Evolutionary conservation across 2,113 vertebrate species (phyloP), one percentile per base, ranked within the genome.

Genomic region (Pedetes capensis): DNA sequence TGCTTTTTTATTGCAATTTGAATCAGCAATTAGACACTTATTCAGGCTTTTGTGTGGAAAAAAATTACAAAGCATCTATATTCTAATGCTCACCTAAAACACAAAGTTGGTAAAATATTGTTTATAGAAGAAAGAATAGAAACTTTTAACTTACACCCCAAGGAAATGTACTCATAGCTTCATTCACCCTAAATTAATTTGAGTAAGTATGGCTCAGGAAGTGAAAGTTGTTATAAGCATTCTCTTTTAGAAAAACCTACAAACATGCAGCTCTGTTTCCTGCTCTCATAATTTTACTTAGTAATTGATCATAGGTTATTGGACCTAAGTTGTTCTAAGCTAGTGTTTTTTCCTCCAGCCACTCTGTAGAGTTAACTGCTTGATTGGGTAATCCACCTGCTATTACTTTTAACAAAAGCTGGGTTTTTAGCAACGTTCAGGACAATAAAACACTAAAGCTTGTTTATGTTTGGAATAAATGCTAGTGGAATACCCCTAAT

Each of bases 301-400:
- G 64, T 74, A 93, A 34, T 85, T 95, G 90, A 88, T 96, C 92
- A 93, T n/a, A 92, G 88, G 49, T 87, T 93, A 82, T 72, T 69
- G 87, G 89, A 55, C 66, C 39, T n/a, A 59, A 39, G 66, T 47
- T 44, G 9, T 66, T 3, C 75, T 61, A 47, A 69, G 82, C 90
- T 88, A 90, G 81, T 95, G 7, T 18, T 29, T 20, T 12, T 68
- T 69, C 1, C 53, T 69, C 32, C 57, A 86, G 49, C 64, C 42
- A n/a, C 39, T 18, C 12, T 37, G n/a, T n/a, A n/a, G 59, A 88
- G 51, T 75, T 63, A 42, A 69, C 71, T 61, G 23, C 80, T n/a
- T 87, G 92, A 64, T 89, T 94, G 83, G 83, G 89, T 91, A 83
- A 86, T 85, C 42, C 34, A 81, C 47, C 74, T 93, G 42, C 89